phyloP scores from a whole-genome alignment of 1,140 invertebrate species.

The Cyrtorhinus lividipennis region DNA sequence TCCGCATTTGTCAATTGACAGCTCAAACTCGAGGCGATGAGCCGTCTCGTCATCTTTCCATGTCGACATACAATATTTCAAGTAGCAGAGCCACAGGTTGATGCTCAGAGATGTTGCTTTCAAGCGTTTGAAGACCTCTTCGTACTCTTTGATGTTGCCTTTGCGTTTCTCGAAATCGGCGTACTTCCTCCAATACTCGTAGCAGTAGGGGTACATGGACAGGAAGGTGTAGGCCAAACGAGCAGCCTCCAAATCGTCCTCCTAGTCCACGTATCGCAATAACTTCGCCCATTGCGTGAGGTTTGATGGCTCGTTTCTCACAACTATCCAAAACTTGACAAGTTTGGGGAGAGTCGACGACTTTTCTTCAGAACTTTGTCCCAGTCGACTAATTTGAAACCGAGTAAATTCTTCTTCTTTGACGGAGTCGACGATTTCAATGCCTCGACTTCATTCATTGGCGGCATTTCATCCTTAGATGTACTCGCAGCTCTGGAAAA shows the following conservation, averaged over 20 bases:
- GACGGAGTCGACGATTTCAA: neutral
- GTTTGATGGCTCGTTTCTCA: constrained; percentile 86
- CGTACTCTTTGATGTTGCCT: constrained; percentile 17
- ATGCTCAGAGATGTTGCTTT: constrained; percentile 92
- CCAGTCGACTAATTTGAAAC: neutral
- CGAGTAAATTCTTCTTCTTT: neutral
- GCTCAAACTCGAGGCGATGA: constrained; percentile 69
- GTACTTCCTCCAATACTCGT: constrained; percentile 98
- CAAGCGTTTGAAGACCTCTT: constrained; percentile 59
- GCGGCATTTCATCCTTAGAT: constrained; percentile 62
- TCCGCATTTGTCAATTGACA: constrained; percentile 74
- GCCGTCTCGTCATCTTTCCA: constrained; percentile 63
- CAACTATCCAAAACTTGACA: constrained; percentile 90
- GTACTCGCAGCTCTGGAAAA: constrained; percentile 68
- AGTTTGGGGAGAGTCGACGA: constrained; percentile 51
- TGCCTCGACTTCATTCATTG: constrained; percentile 27
- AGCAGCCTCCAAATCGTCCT: constrained; percentile 82
- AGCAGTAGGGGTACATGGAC: constrained; percentile 91
- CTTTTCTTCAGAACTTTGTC: neutral
- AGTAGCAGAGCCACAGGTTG: constrained; percentile 94
- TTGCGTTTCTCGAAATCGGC: constrained; percentile 93
- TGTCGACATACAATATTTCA: constrained; percentile 68
- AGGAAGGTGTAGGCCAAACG: constrained; percentile 90
- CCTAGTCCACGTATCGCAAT: constrained; percentile 92
- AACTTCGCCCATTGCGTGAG: constrained; percentile 97